These are phyloP conservation scores for Mystacornis crossleyi DNA, from an alignment of 2,113 vertebrate genomes.

Conservation along the genomic window DNA sequence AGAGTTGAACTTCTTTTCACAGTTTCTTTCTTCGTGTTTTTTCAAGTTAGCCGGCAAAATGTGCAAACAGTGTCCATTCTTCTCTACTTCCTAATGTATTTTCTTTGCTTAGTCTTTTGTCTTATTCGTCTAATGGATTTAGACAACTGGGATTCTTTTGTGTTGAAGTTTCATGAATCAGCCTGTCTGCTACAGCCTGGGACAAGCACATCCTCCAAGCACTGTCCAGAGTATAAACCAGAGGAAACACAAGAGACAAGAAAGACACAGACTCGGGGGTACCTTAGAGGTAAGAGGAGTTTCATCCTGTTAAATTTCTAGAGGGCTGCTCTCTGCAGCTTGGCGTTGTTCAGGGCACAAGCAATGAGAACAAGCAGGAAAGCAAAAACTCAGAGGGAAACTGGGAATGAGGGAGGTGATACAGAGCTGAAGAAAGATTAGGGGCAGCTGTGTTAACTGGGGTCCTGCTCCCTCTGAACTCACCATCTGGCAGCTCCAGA, in stretches of 20 bases:
- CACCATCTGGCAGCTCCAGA: background rate
- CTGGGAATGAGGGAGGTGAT: background rate
- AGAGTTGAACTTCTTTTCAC: background rate
- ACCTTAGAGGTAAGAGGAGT: background rate
- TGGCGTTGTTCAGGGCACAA: background rate
- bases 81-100: background rate
- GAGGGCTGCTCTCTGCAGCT: background rate
- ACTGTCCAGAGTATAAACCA: background rate
- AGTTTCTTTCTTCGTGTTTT: background rate
- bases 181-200: background rate
- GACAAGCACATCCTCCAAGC: background rate
- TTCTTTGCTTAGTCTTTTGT: slow-evolving; percentile 43
- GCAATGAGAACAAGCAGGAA: background rate
- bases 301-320: background rate
- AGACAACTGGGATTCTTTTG: slow-evolving; percentile 18
- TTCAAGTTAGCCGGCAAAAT: slow-evolving; percentile 38
- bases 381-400: background rate
- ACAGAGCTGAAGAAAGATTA: background rate
- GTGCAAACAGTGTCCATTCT: background rate
- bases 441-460: background rate
- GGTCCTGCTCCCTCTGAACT: background rate
- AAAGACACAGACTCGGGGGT: background rate
- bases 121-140: slow-evolving; percentile 41
- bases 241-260: background rate
- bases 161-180: slow-evolving; percentile 39